Evolutionary conservation across 2,888 invertebrate species (phyloP).

Genomic region (Dynastes tityus): DNA sequence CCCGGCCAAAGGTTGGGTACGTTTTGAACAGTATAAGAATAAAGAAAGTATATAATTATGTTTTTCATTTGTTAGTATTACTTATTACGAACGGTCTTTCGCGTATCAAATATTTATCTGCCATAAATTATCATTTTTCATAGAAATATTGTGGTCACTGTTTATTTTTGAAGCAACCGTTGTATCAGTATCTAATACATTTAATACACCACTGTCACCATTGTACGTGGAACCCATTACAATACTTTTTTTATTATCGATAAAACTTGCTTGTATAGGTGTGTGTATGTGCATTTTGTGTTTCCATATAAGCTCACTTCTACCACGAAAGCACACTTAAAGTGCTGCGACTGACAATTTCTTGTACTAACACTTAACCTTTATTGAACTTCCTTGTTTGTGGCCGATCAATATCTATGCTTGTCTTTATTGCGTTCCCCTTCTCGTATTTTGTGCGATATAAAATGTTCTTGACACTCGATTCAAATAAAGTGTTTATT

Average conservation of each 20-base stretch:
- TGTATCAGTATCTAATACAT: too few species aligned
- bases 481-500: slow-evolving; percentile 23
- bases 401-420: slow-evolving; percentile 44
- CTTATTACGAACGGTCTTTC: too few species aligned
- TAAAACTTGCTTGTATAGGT: background rate
- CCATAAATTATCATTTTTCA: too few species aligned
- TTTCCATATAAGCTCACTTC: slow-evolving; percentile 13
- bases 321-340: slow-evolving; percentile 18
- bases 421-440: slow-evolving; percentile 22
- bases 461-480: slow-evolving; percentile 36
- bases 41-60: too few species aligned
- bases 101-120: too few species aligned
- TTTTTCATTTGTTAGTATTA: too few species aligned
- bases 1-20: too few species aligned
- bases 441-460: slow-evolving; percentile 10
- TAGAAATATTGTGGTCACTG: too few species aligned
- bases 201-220: too few species aligned
- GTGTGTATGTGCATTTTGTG: background rate
- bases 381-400: slow-evolving; percentile 51
- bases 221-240: background rate
- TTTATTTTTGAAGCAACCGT: too few species aligned
- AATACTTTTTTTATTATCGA: background rate
- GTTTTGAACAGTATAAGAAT: too few species aligned
- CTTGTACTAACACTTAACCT: slow-evolving; percentile 47
- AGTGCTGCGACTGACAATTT: slow-evolving; percentile 35